Percentiles rank a stretch among this genome's conserved stretches.
phyloP scores from a whole-genome alignment of 2,888 invertebrate species.

The Andrena hattorfiana region DNA sequence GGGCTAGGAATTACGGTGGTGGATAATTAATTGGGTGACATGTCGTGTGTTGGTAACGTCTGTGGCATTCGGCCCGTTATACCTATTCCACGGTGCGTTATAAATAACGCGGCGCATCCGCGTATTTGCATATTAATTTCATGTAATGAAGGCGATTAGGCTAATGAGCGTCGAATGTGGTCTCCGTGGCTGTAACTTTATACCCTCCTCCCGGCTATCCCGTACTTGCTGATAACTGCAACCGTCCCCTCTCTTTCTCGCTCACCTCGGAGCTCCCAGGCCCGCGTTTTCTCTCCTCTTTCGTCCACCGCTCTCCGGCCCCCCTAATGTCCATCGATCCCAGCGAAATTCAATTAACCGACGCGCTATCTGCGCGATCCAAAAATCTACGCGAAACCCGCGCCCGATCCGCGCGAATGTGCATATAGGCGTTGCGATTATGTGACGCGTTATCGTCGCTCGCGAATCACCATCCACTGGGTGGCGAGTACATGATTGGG shows the following conservation, averaged over 20 bases:
- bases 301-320: background rate
- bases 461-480: slow-evolving; percentile 54
- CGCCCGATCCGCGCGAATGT: slow-evolving; percentile 28
- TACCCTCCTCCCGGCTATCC: slow-evolving; percentile 60
- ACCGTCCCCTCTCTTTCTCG: slow-evolving; percentile 13
- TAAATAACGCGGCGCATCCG: slow-evolving; percentile 77
- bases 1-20: slow-evolving; percentile 69
- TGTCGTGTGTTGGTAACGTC: slow-evolving; percentile 69
- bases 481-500: slow-evolving; percentile 46
- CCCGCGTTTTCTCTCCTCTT: background rate
- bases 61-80: slow-evolving; percentile 67
- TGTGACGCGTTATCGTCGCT: slow-evolving; percentile 42
- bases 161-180: slow-evolving; percentile 80
- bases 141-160: slow-evolving; percentile 82
- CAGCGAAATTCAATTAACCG: slow-evolving; percentile 70
- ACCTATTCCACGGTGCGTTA: slow-evolving; percentile 71
- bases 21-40: slow-evolving; percentile 82
- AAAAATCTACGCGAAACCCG: slow-evolving; percentile 60
- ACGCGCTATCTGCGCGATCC: slow-evolving; percentile 58
- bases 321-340: slow-evolving; percentile 59
- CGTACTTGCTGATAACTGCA: slow-evolving; percentile 68
- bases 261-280: background rate
- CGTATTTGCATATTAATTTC: slow-evolving; percentile 83
- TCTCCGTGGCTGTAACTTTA: slow-evolving; percentile 71
- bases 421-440: slow-evolving; percentile 58